Base-by-base conservation (phyloP, 2,888 invertebrate genomes). In the Schizotus pectinicornis region DNA sequence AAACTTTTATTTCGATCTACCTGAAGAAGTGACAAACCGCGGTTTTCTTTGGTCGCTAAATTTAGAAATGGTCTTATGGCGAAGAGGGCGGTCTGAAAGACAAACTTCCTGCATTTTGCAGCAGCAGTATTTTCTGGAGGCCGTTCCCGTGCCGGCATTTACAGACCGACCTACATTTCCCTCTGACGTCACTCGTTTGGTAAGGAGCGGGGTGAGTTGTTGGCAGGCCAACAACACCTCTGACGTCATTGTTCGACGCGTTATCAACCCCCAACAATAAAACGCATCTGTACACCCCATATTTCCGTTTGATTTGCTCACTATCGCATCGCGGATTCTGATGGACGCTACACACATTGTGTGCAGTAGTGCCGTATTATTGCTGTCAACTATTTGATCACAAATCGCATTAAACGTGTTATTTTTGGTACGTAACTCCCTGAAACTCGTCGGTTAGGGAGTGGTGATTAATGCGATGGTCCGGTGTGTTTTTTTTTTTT, bases 81-180 rank as follows among this genome's bases (percentile, higher is more conserved):
- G 35, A 22, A 22, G 14, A 45, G 3, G 39, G n/a, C 31, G 5
- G 22, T 3, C 5, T 22, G 32, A 43, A n/a, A n/a, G n/a, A n/a
- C n/a, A n/a, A 56, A 49, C 42, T 39, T 41, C 42, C 14, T 42
- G 52, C 41, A 51, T 42, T 33, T 35, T 38, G 50, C 36, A 38
- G 14, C 33, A 41, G 43, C 31, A 43, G 38, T 52, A 37, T 49
- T 43, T 35, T 42, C 9, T 42, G 22, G 42, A 42, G 31, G 42
- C 14, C 12, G 30, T 42, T 42, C 22, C 42, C 12, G 1, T 31
- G 42, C 43, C 48, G 52, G 47, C 59, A 61, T 57, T 53, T 47
- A 57, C 61, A 64, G 38, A 48, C 51, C 65, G 66, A 66, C 66
- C 66, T 64, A 66, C 56, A 63, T 66, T 62, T 57, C 54, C 45